Evolutionary conservation across 2,888 invertebrate species (phyloP), one percentile per base, ranked within the genome.

Genomic region (Ernsta delagoae): DNA sequence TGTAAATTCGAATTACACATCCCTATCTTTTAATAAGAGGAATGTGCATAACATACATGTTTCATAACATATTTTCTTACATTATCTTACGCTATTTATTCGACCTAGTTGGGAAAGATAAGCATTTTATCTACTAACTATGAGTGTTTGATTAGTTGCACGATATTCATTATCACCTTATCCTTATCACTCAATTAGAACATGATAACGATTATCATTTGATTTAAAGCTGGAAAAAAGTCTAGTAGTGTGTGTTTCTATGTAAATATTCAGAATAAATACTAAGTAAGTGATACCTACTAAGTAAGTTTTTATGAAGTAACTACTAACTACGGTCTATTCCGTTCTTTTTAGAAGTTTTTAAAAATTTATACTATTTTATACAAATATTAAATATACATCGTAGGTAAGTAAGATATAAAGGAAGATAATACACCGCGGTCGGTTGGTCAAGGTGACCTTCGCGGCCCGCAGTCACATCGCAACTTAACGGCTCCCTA

Each of bases 381-480:
- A 24, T 24, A 24, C 3, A 24, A 24, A 24, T 24, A 24, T 24
- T 24, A 24, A 24, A 24, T 24, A 24, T 24, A 24, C 24, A 24
- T 24, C 1, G 24, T 24, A 24, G 24, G 24, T 24, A 56, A 50
- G 39, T n/a, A n/a, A 50, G 16, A 16, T 24, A 4, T n/a, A 5
- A 36, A 60, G 39, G 5, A 36, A 60, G 39, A 60, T 67, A 80
- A 83, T 77, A 82, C 75, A 75, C 80, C 78, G 75, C 75, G 83
- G 77, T 79, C 71, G 81, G 81, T 82, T 85, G 85, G 86, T 86
- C 90, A 92, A 92, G 90, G 90, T 92, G 90, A 90, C 91, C 90
- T 89, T 87, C 85, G 80, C 76, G 73, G 77, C 79, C 78, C 82
- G 78, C 83, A 81, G 83, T 85, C 85, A 84, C 85, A 86, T 83